Conservation (phyloP, 2,113 vertebrate species). For the Xiphophorus hellerii region DNA sequence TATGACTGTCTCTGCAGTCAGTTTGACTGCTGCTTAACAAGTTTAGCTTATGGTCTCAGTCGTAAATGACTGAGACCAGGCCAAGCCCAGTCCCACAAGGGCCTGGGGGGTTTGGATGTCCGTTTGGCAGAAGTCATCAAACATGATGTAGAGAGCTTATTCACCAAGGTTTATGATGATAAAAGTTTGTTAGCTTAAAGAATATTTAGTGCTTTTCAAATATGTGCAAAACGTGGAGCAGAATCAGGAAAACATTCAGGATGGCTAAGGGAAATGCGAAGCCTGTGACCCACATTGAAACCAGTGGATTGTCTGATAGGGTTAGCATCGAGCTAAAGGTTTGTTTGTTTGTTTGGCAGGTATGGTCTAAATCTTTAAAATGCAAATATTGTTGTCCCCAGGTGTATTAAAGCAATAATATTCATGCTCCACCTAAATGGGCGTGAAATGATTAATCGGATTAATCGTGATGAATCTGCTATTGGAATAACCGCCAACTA, state of each 20-base stretch:
- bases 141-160: not conserved
- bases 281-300: not conserved
- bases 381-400: not conserved
- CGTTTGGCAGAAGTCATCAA: not conserved
- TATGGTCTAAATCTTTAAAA: not conserved
- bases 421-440: not conserved
- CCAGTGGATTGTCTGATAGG: not conserved
- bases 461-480: too few species aligned
- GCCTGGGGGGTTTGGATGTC: not conserved
- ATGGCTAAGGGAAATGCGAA: not conserved
- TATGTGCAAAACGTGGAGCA: not conserved
- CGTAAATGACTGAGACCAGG: not conserved
- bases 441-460: too few species aligned
- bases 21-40: not conserved
- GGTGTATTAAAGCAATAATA: not conserved
- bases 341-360: not conserved
- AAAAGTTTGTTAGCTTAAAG: too few species aligned
- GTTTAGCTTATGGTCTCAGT: not conserved
- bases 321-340: not conserved
- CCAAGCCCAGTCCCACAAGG: not conserved
- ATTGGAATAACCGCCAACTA: too few species aligned
- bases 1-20: not conserved
- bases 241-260: not conserved
- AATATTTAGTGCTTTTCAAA: too few species aligned
- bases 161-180: too few species aligned